phyloP scores from a whole-genome alignment of 1,140 invertebrate genomes.

The Drosophila obscura region DNA sequence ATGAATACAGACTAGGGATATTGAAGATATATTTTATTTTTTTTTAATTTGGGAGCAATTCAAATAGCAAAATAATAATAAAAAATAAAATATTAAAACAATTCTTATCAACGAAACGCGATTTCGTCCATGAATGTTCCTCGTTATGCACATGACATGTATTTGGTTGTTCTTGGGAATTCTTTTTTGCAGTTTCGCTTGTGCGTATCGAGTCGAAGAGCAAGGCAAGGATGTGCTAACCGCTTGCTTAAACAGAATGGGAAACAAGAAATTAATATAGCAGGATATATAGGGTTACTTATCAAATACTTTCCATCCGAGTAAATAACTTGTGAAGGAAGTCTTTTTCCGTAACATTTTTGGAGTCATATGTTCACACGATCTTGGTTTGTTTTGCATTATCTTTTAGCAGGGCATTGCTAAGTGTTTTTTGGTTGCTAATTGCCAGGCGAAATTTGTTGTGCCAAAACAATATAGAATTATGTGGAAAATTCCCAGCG shows the following conservation, averaged over 20 bases:
- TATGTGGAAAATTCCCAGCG: constrained; percentile 46
- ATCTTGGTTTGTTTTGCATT: constrained; percentile 23
- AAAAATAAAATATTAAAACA: not conserved
- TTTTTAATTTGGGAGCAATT: not conserved
- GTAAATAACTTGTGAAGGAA: too few relatives aligned
- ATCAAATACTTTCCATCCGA: too few relatives aligned
- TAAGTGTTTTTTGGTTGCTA: constrained; percentile 42
- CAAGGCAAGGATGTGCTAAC: too few relatives aligned
- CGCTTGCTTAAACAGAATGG: not conserved
- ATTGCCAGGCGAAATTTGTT: constrained; percentile 31
- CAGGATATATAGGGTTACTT: too few relatives aligned
- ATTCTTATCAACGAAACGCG: too few relatives aligned
- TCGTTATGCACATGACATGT: too few relatives aligned
- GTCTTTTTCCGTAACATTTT: not conserved
- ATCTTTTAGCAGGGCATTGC: constrained; percentile 38
- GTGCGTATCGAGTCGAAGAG: too few relatives aligned
- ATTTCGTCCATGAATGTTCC: too few relatives aligned
- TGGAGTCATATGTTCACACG: constrained; percentile 1
- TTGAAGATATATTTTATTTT: not conserved
- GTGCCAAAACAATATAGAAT: constrained; percentile 49
- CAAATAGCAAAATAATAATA: too few relatives aligned
- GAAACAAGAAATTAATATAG: too few relatives aligned
- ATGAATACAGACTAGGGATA: not conserved
- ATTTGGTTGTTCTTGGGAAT: too few relatives aligned
- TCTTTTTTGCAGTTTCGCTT: too few relatives aligned